phyloP scores from a whole-genome alignment of 2,797 vertebrate species.

The Antrozous pallidus region DNA sequence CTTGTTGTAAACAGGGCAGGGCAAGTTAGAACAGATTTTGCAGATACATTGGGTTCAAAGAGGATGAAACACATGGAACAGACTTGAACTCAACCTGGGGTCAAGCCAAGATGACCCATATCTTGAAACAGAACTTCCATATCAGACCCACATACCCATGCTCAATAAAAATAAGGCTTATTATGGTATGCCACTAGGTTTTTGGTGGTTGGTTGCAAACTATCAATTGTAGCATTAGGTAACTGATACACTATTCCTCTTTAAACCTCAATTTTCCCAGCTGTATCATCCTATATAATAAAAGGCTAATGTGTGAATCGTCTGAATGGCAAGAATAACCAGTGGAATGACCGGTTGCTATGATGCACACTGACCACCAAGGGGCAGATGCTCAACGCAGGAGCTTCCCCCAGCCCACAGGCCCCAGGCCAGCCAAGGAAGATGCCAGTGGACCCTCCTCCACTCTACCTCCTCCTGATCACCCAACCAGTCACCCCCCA shows the following conservation, averaged over 20 bases:
- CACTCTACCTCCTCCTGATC: no score
- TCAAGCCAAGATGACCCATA: background rate
- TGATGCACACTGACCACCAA: no score
- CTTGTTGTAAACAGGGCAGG: background rate
- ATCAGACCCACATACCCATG: background rate
- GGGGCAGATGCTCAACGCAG: no score
- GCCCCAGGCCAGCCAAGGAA: no score
- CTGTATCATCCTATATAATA: background rate
- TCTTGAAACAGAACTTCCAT: constrained; percentile 11
- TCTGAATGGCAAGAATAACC: no score
- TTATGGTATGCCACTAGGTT: background rate
- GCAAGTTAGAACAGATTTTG: background rate
- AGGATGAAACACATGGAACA: background rate
- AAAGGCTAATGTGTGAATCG: no score
- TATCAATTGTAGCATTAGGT: background rate
- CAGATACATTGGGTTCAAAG: background rate
- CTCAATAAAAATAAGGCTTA: constrained; percentile 17
- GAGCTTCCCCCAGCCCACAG: no score
- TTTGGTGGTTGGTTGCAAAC: background rate
- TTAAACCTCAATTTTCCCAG: constrained; percentile 9
- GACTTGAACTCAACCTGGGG: constrained; percentile 1
- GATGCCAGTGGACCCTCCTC: no score
- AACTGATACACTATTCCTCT: background rate
- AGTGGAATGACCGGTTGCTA: no score
- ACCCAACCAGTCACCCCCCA: no score